Evolutionary conservation across 1,140 invertebrate genomes (phyloP), one percentile per base, ranked within the genome.

Genomic region (Cydia pomonella): DNA sequence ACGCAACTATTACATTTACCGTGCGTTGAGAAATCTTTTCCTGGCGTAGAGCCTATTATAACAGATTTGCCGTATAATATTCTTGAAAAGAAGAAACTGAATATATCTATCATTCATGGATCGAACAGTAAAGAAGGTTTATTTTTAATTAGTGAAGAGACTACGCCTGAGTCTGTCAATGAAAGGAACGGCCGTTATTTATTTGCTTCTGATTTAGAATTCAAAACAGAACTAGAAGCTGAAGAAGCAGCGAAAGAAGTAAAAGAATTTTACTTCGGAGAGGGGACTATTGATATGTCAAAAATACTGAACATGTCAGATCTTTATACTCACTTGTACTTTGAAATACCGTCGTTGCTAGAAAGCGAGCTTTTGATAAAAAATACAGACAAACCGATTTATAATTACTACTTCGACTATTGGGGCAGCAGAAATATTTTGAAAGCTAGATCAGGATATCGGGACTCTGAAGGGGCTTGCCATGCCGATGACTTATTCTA

Each of bases 401-500:
- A 84, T 71, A 92, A 91, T 80, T 92, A 92, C 59, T 79, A 85
- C 69, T 92, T 91, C 71, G 81, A 89, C 63, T 91, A 92, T 66
- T 76, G 77, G 23, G 90, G 90, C 62, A 74, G 74, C 6, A 82
- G 90, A 75, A 93, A 90, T 74, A 79, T 86, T 50, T 25, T 90
- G 73, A 93, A 92, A 78, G 72, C 29, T 18, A 62, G 80, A 10
- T 73, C 79, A 9, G 84, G 86, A 0, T 84, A 77, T 74, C 64
- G 63, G 21, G 76, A 82, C 7, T 78, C 83, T 74, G 53, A 33
- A 25, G 92, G 92, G 0, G 88, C 92, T 1, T 84, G 85, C 75
- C 92, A 93, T 73, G 87, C 72, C 38, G 92, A 93, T 78, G 92
- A 93, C 23, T 33, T 93, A 13, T 86, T 90, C 76, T 93, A 93